Base-by-base conservation (phyloP, 2,888 invertebrate species). In the Ecdyonurus torrentis region DNA sequence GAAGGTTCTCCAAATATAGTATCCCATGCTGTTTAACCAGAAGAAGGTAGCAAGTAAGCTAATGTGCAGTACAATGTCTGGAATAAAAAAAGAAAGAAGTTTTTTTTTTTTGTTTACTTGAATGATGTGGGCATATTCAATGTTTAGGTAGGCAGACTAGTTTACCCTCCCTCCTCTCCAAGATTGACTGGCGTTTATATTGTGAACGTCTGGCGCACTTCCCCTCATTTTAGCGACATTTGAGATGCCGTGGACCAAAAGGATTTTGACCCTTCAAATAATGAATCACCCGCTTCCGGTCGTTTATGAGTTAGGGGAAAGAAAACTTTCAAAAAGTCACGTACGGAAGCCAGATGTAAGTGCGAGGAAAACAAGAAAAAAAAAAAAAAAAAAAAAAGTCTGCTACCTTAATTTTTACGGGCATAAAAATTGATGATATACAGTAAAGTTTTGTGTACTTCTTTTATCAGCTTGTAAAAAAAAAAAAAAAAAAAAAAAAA, bases 1-100 rank as follows among this genome's bases (percentile, higher is more conserved):
- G 71, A 91, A 91, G 1, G 89, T 91, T 72, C 86, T 89, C 91
- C 91, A 91, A 66, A 91, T 86, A 72, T 91, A 91, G 72, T 88
- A 91, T 61, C 90, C 91, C 66, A 89, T 81, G 71, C 89, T 88
- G 68, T 88, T 91, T 2, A 91, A 76, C 91, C 91, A 91, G 71
- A 91, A 89, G 74, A 90, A 91, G 61, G 89, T 87, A 37, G 86
- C 89, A 67, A 90, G 72, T 62, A 90, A 75, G 70, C 88, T 87
- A 62, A 88, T 78, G 70, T 89, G 89, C 67, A 87, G 79, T 68
- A 89, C 80, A 3, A 85, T 82, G 77, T 91, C 91, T 88, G 78
- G 66, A 83, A 82, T 66, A 68, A 62, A 68, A 65, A 67, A 59
- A 61, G 22, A 3, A 7, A n/a, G 19, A 22, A 1, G n/a, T 19